phyloP scores from a whole-genome alignment of 1,140 invertebrate species.

The Helicoverpa zea region DNA sequence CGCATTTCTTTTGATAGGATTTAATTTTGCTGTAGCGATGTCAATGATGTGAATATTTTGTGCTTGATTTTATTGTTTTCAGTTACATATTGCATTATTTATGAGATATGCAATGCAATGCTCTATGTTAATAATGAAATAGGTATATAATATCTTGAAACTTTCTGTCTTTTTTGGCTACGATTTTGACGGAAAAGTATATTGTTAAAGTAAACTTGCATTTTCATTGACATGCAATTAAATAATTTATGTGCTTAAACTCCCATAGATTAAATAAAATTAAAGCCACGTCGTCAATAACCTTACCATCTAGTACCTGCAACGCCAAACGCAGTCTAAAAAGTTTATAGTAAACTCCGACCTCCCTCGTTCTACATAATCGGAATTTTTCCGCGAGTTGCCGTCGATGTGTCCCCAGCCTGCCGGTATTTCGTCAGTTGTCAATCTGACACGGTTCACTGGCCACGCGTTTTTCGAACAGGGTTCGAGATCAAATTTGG shows the following conservation, averaged over 20 bases:
- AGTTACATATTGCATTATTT: not conserved
- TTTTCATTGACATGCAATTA: too few species aligned
- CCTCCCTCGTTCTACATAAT: constrained; percentile 23
- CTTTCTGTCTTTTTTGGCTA: too few species aligned
- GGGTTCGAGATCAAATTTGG: constrained; percentile 66
- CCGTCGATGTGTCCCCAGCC: constrained; percentile 41
- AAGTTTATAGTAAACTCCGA: constrained; percentile 35
- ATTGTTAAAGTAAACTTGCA: not conserved
- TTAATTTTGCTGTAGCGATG: constrained; percentile 30
- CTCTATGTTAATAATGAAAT: not conserved
- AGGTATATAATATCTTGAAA: too few species aligned
- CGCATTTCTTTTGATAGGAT: constrained; percentile 44
- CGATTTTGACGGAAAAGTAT: not conserved
- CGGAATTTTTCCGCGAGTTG: constrained; percentile 48
- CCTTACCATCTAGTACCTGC: not conserved
- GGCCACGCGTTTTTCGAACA: constrained; percentile 58
- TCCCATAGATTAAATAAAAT: too few species aligned
- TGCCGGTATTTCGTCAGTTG: constrained; percentile 68
- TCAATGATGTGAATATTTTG: constrained; percentile 3
- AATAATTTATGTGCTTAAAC: too few species aligned
- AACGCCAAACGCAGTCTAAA: not conserved
- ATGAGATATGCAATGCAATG: not conserved
- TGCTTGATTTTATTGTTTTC: not conserved
- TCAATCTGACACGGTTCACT: constrained; percentile 75
- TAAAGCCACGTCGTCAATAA: not conserved